Percentiles rank a stretch among this genome's conserved stretches.
These are phyloP conservation scores for Merluccius polli DNA, from an alignment of 2,797 vertebrate genomes.

Conservation along the genomic window DNA sequence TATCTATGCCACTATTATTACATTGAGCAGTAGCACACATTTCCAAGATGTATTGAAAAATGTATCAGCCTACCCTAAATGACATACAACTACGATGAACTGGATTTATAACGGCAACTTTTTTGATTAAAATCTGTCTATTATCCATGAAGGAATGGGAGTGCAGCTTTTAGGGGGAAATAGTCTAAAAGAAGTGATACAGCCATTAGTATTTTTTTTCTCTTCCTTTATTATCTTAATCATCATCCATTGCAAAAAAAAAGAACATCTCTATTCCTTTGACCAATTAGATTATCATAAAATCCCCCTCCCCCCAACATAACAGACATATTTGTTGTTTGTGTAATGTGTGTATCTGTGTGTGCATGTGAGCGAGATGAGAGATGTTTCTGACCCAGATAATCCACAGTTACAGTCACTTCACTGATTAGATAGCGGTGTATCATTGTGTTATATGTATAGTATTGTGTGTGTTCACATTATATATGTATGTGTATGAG, in stretches of 20 bases:
- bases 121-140: too few species aligned
- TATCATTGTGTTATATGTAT: background rate
- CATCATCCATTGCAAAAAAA: background rate
- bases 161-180: background rate
- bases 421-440: background rate
- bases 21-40: background rate
- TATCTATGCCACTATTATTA: background rate
- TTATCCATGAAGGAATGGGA: background rate
- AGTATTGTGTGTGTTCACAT: background rate
- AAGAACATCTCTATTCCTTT: background rate
- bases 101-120: background rate
- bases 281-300: background rate
- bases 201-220: background rate
- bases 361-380: background rate
- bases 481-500: slow-evolving; percentile 14
- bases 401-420: background rate
- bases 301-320: background rate
- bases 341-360: background rate
- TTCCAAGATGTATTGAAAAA: background rate
- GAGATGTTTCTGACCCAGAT: slow-evolving; percentile 11
- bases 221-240: background rate
- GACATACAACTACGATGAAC: background rate
- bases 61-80: background rate
- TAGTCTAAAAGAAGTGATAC: background rate
- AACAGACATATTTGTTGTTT: background rate